A percentile compares a stretch with the other conserved stretches of the same genome.
Evolutionary conservation across 2,113 vertebrate genomes (phyloP).

Genomic region (Oryzias woworae): DNA sequence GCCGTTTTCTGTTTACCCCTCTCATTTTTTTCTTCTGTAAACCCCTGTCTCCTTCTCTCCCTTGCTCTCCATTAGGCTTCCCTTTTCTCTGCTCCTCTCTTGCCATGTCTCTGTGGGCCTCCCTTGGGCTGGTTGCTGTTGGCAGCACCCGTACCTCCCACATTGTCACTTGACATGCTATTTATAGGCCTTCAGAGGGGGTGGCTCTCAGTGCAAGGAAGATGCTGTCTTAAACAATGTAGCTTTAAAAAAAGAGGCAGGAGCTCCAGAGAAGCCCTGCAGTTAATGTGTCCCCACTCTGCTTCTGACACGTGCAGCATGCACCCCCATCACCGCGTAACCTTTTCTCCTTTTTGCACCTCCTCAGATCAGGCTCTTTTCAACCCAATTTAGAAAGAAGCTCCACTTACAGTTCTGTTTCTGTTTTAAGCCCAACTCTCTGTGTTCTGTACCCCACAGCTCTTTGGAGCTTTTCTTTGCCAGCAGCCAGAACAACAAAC

Average conservation of each 20-base stretch:
- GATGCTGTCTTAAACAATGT: slow-evolving; percentile 78
- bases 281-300: slow-evolving; percentile 52
- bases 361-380: not conserved
- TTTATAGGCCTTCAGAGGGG: slow-evolving; percentile 78
- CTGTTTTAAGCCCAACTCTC: slow-evolving; percentile 1
- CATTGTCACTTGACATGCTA: slow-evolving; percentile 78
- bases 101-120: slow-evolving; percentile 66
- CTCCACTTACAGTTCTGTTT: not conserved
- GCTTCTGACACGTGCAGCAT: slow-evolving; percentile 33
- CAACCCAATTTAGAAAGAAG: not conserved
- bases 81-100: slow-evolving; percentile 39
- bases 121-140: slow-evolving; percentile 76
- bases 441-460: slow-evolving; percentile 66
- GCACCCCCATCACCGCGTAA: slow-evolving; percentile 4
- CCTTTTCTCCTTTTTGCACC: slow-evolving; percentile 6
- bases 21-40: slow-evolving; percentile 27
- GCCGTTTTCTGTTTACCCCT: slow-evolving; percentile 37
- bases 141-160: slow-evolving; percentile 76
- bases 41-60: slow-evolving; percentile 50
- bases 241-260: slow-evolving; percentile 73
- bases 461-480: slow-evolving; percentile 96
- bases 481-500: slow-evolving; percentile 93
- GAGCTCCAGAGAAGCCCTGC: slow-evolving; percentile 58
- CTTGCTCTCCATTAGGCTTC: slow-evolving; percentile 36
- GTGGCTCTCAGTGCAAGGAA: slow-evolving; percentile 75